Evolutionary conservation across 2,888 invertebrate species (phyloP), one percentile per base, ranked within the genome.

Genomic region (Trachelus tabidus): DNA sequence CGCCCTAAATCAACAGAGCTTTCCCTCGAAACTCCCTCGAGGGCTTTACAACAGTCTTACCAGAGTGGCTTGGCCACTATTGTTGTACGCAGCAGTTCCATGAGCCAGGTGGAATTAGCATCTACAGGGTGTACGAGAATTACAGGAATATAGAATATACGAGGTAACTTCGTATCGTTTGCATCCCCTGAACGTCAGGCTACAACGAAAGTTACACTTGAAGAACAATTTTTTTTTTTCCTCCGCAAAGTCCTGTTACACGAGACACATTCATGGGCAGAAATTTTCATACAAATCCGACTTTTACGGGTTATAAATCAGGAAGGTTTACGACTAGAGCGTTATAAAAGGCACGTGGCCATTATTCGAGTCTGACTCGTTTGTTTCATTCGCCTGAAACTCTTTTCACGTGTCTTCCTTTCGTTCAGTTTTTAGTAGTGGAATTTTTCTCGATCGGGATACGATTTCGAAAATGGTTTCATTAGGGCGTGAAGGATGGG

Each of bases 1-100:
- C 84, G 81, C 80, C 80, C 82, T 81, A 81, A 83, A 83, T 84
- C 82, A 82, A 82, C 78, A 75, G 35, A 37, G 31, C 37, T 78
- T 80, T 73, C 76, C 75, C 80, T 73, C 12, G 33, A 71, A 76
- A 77, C 56, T 80, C 78, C 81, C 80, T 77, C 75, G 79, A 76
- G 79, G 81, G 80, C 78, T 81, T 81, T 81, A 77, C 81, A 80
- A 79, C 75, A 76, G 69, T 79, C 73, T 76, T 81, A 79, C 78
- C 83, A 76, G 75, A 79, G 77, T 73, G 75, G 68, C 74, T 68
- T 71, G 34, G 33, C 68, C 40, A 77, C 40, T 15, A 40, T 40
- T 40, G 15, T 40, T 12, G 37, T 1, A 12, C 37, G 37, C 37
- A 4, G 37, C 40, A 23, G 40, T 56, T 56, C 9, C 15, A 1